Evolutionary conservation across 2,888 invertebrate genomes (phyloP).

Genomic region (Daptonema setosum): DNA sequence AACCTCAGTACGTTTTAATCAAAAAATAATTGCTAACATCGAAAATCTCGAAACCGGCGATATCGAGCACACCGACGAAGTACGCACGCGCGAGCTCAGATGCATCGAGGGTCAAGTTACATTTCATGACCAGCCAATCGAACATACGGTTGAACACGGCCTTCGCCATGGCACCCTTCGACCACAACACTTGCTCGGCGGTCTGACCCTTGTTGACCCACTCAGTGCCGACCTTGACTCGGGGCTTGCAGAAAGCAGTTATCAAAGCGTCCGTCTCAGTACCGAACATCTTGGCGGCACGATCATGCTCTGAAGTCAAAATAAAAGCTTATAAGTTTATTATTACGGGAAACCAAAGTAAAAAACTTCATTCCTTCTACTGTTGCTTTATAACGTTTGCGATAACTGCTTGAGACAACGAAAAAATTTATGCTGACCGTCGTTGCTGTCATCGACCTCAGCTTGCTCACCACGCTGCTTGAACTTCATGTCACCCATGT

Average conservation of each 20-base stretch:
- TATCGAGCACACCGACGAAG: conserved; percentile 99
- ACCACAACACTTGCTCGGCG: conserved; percentile 36
- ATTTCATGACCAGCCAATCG: conserved; percentile 81
- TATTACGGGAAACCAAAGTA: no score
- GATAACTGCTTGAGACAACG: no score
- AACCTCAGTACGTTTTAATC: neutral
- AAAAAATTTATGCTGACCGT: conserved; percentile 22
- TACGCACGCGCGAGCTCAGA: conserved; percentile 72
- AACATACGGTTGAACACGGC: conserved; percentile 35
- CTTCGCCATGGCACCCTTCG: conserved; percentile 33
- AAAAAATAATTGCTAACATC: conserved; percentile 34
- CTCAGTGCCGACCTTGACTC: conserved; percentile 30
- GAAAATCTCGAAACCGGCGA: conserved; percentile 99
- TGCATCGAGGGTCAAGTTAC: conserved; percentile 90
- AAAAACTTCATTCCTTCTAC: no score
- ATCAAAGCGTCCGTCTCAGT: conserved; percentile 22
- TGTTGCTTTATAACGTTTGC: no score
- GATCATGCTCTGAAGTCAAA: neutral
- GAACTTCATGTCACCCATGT: conserved; percentile 99
- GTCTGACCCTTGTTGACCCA: conserved; percentile 31
- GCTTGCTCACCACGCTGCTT: conserved; percentile 99
- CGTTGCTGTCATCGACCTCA: conserved; percentile 52
- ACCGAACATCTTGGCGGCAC: conserved; percentile 15
- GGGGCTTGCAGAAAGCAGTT: conserved; percentile 29
- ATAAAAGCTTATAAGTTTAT: neutral